These are phyloP conservation scores for Ranitomeya imitator DNA, from an alignment of 2,113 vertebrate genomes.

Conservation along the genomic window DNA sequence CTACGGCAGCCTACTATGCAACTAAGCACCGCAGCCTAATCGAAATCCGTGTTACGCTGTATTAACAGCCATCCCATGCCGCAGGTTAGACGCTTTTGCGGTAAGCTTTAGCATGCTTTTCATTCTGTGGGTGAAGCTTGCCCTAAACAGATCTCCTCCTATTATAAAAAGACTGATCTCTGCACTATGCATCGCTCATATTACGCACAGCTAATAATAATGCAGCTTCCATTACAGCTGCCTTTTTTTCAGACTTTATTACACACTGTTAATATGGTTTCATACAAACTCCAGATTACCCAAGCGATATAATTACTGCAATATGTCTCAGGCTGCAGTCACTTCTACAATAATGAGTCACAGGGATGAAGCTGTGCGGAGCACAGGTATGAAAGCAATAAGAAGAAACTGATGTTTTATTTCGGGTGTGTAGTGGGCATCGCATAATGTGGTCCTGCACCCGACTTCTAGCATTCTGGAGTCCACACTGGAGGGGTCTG, in stretches of 20 bases:
- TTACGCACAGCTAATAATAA: background rate
- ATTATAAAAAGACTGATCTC: background rate
- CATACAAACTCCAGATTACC: conserved; percentile 34
- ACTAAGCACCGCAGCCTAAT: too few species aligned
- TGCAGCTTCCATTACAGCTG: background rate
- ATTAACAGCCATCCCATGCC: too few species aligned
- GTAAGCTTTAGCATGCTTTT: too few species aligned
- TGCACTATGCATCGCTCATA: background rate
- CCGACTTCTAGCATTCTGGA: background rate
- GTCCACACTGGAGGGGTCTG: background rate
- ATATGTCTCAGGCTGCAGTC: conserved; percentile 29
- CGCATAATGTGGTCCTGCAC: background rate
- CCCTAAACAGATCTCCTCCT: too few species aligned
- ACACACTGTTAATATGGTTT: conserved; percentile 3
- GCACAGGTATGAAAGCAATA: conserved; percentile 15
- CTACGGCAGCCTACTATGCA: too few species aligned
- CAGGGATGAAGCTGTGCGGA: background rate
- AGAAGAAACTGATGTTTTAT: conserved; percentile 14
- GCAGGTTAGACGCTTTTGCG: too few species aligned
- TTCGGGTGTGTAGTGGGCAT: conserved; percentile 22
- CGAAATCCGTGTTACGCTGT: too few species aligned
- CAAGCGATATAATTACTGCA: conserved; percentile 38
- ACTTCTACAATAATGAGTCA: background rate
- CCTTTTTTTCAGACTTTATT: conserved; percentile 22
- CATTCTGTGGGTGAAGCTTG: too few species aligned